phyloP scores from a whole-genome alignment of 2,797 vertebrate species.

The Helostoma temminkii region DNA sequence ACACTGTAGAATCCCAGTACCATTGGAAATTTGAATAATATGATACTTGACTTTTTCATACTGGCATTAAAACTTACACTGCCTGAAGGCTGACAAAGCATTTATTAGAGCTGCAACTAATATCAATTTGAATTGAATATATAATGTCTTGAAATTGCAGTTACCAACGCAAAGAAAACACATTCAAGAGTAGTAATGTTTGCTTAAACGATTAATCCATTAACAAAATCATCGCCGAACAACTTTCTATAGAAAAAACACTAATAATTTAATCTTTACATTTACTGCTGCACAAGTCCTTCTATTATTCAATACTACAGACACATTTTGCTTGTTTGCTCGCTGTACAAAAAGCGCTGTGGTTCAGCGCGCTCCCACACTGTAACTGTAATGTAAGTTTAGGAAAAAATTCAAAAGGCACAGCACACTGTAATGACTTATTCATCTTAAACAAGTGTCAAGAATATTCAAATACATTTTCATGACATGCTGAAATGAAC shows the following conservation, averaged over 20 bases:
- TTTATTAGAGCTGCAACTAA: too few relatives aligned
- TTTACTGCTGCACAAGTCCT: background rate
- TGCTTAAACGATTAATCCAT: background rate
- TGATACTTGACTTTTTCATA: background rate
- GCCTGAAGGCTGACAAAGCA: too few relatives aligned
- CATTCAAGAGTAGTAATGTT: background rate
- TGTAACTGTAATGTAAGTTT: background rate
- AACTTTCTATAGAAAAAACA: background rate
- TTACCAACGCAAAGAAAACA: too few relatives aligned
- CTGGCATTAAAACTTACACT: too few relatives aligned
- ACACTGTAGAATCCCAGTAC: background rate
- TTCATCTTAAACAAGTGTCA: slow-evolving; percentile 10
- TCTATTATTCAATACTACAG: background rate
- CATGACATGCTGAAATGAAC: slow-evolving; percentile 1
- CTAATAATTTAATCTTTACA: background rate
- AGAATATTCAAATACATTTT: slow-evolving; percentile 10
- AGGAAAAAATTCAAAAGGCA: background rate
- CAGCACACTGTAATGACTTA: background rate
- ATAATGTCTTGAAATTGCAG: too few relatives aligned
- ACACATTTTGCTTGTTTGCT: background rate
- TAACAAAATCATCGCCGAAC: background rate
- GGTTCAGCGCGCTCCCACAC: background rate
- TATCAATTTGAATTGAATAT: too few relatives aligned
- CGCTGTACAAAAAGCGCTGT: background rate
- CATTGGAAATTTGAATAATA: background rate